A percentile compares a stretch with the other conserved stretches of the same genome.
phyloP scores from a whole-genome alignment of 2,888 invertebrate species.

The Sinelater perroti region DNA sequence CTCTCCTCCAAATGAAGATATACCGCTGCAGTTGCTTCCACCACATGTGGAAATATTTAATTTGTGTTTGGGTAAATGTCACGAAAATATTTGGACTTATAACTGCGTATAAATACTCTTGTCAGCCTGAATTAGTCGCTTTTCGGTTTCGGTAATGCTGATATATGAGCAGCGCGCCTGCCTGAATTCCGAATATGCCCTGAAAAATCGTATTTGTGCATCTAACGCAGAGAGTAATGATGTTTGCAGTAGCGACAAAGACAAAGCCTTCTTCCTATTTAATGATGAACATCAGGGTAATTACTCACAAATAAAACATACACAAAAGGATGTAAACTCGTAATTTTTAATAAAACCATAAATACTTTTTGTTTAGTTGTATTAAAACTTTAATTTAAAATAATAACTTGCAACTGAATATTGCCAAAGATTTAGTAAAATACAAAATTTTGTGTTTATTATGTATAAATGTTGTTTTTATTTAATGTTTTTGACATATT shows the following conservation, averaged over 20 bases:
- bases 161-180: constrained; percentile 10
- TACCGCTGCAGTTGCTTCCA: constrained; percentile 54
- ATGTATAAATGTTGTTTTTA: no score
- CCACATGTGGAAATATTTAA: constrained; percentile 58
- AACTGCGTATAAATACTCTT: constrained; percentile 29
- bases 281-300: no score
- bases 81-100: constrained; percentile 49
- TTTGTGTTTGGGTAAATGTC: constrained; percentile 54
- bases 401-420: no score
- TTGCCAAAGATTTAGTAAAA: no score
- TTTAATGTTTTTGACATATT: no score
- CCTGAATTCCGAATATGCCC: neutral
- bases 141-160: constrained; percentile 18
- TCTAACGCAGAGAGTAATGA: neutral
- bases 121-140: constrained; percentile 26
- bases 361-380: no score
- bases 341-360: no score
- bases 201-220: constrained; percentile 4
- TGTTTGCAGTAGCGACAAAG: neutral
- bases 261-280: no score
- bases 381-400: no score
- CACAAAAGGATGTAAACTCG: no score
- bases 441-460: no score
- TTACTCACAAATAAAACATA: no score
- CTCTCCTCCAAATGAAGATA: constrained; percentile 56